Conservation (phyloP, 2,797 vertebrate species). For the Spheniscus humboldti region DNA sequence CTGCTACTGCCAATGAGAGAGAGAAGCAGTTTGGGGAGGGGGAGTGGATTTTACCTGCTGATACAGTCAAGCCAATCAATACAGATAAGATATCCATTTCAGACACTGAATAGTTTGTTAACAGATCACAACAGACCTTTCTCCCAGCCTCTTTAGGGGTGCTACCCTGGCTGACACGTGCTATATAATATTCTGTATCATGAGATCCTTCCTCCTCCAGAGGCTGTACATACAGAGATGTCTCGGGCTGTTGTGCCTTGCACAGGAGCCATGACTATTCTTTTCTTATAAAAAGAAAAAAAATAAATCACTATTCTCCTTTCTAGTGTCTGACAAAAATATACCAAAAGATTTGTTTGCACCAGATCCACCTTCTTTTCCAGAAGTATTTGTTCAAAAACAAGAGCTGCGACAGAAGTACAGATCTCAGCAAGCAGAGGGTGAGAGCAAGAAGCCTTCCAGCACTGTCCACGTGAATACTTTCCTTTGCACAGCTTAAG, state of each 20-base stretch:
- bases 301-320: not conserved
- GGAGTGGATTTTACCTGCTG: not conserved
- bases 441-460: not conserved
- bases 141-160: not conserved
- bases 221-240: not conserved
- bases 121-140: not conserved
- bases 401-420: not conserved
- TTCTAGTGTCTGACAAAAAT: not conserved
- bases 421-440: not conserved
- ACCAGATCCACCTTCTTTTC: not conserved
- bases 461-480: not conserved
- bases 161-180: not conserved
- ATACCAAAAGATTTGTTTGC: not conserved
- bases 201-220: not conserved
- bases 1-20: not conserved
- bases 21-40: not conserved
- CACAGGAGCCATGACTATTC: not conserved
- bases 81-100: not conserved
- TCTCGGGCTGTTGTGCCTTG: not conserved
- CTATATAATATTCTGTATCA: not conserved
- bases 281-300: not conserved
- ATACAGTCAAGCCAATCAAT: not conserved
- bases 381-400: not conserved
- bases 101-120: not conserved
- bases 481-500: slow-evolving; percentile 1